phyloP scores from a whole-genome alignment of 2,888 invertebrate genomes.

The Papilio demoleus region DNA sequence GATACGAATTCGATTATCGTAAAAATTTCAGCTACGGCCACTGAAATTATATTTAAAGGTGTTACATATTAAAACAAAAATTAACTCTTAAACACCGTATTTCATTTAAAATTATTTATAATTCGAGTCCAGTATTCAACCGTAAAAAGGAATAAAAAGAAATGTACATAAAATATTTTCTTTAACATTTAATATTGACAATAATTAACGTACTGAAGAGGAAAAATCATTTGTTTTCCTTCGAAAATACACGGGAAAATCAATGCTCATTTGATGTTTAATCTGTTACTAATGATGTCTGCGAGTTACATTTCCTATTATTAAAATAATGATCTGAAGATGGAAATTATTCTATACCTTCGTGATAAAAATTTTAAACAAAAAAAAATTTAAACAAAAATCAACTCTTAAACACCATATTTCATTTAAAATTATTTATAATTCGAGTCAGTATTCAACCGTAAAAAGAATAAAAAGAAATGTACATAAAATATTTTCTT shows the following conservation, averaged over 20 bases:
- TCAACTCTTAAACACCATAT: no score
- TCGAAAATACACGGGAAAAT: neutral
- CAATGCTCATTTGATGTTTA: slow-evolving; percentile 5
- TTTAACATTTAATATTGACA: slow-evolving; percentile 2
- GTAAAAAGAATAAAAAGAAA: neutral
- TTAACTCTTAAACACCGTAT: no score
- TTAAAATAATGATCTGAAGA: neutral
- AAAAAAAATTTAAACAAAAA: neutral
- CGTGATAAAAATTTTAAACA: neutral
- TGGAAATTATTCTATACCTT: neutral
- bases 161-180: neutral
- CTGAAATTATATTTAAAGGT: no score
- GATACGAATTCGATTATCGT: no score
- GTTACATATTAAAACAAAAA: no score
- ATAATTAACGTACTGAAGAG: neutral
- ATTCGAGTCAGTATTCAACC: no score
- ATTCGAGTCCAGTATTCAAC: no score
- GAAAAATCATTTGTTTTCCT: slow-evolving; percentile 14
- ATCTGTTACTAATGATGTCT: slow-evolving; percentile 12
- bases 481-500: neutral
- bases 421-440: no score
- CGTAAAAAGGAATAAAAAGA: neutral
- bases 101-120: no score
- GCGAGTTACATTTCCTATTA: neutral
- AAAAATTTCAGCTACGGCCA: no score